Conservation (phyloP, 2,797 vertebrate genomes). For the Cephalopachus bancanus region DNA sequence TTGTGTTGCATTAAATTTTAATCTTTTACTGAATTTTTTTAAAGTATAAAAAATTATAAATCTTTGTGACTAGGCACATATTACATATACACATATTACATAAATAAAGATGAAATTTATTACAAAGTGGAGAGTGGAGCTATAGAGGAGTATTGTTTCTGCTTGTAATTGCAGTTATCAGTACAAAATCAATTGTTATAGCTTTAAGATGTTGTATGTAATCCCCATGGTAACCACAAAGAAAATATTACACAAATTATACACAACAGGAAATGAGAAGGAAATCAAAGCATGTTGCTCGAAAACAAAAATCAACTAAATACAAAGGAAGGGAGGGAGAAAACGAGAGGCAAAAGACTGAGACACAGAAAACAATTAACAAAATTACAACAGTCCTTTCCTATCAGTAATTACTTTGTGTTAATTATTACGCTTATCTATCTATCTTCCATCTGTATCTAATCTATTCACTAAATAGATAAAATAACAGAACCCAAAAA, state of each 20-base stretch:
- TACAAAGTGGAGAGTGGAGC: background rate
- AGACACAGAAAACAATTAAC: background rate
- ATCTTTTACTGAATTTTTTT: background rate
- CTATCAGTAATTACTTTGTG: background rate
- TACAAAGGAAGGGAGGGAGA: background rate
- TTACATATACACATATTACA: background rate
- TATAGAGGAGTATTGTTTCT: background rate
- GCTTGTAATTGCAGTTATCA: background rate
- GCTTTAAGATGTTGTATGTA: constrained; percentile 15
- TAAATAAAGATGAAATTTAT: background rate
- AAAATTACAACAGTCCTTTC: constrained; percentile 1
- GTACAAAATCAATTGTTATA: constrained; percentile 13
- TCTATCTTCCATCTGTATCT: no score
- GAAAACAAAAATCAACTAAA: background rate
- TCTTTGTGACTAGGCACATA: background rate
- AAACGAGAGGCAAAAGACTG: background rate
- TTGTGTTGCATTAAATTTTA: background rate
- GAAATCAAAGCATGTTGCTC: constrained; percentile 11
- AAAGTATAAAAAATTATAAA: no score
- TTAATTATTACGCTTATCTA: no score
- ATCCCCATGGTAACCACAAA: constrained; percentile 31
- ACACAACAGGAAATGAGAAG: background rate
- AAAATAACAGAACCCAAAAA: background rate
- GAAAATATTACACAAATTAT: constrained; percentile 6
- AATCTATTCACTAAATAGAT: background rate